Percentiles rank a stretch among this genome's conserved stretches.
Evolutionary conservation across 2,113 vertebrate species (phyloP).

Genomic region (Edolisoma coerulescens): DNA sequence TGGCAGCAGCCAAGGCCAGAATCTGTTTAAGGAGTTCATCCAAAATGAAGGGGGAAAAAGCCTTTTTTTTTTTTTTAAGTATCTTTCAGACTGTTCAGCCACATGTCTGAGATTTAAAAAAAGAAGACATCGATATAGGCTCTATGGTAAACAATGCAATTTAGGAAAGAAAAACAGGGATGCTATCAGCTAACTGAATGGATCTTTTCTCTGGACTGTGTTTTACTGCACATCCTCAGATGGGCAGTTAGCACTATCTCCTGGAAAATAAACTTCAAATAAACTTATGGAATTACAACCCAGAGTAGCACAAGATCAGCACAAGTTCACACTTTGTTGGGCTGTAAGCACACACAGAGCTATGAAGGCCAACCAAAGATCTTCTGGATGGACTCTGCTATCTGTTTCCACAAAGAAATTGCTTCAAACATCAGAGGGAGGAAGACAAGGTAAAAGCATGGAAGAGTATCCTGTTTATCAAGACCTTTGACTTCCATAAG

Average conservation of each 20-base stretch:
- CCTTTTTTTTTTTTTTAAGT: neutral
- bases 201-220: neutral
- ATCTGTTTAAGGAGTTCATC: neutral
- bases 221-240: neutral
- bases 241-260: neutral
- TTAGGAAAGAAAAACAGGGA: neutral
- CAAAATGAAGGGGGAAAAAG: fast-evolving
- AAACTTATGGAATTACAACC: neutral
- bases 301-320: neutral
- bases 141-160: neutral
- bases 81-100: neutral
- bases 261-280: neutral
- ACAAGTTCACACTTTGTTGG: neutral
- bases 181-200: neutral
- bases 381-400: neutral
- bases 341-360: neutral
- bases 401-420: neutral
- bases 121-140: neutral
- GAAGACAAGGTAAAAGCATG: neutral
- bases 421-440: neutral
- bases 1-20: neutral
- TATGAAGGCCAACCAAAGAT: neutral
- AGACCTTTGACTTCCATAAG: neutral
- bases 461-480: neutral
- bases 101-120: neutral